phyloP scores from a whole-genome alignment of 2,888 invertebrate genomes.

The Cheilosia grossa region DNA sequence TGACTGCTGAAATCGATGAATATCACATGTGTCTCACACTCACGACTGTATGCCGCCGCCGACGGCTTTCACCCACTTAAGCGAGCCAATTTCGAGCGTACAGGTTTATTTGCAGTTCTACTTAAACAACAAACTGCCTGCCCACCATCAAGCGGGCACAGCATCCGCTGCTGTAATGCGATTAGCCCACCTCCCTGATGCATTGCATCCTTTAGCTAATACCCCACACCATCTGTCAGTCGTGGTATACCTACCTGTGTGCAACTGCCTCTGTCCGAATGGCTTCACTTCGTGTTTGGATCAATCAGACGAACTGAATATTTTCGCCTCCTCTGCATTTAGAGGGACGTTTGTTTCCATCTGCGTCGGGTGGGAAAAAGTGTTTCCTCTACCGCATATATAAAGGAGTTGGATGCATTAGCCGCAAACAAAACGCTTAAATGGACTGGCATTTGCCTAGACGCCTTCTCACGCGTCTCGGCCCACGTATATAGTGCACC shows the following conservation, averaged over 20 bases:
- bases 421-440: slow-evolving; percentile 22
- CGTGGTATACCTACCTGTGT: slow-evolving; percentile 7
- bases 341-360: slow-evolving; percentile 1
- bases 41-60: background rate
- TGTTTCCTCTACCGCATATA: background rate
- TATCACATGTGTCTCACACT: background rate
- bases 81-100: background rate
- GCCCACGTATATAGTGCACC: slow-evolving; percentile 55
- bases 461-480: slow-evolving; percentile 40
- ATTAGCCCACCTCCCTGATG: slow-evolving; percentile 37
- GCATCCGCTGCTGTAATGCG: slow-evolving; percentile 26
- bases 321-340: slow-evolving; percentile 19
- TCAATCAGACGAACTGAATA: slow-evolving; percentile 26
- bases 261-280: slow-evolving; percentile 31
- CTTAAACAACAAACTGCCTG: background rate
- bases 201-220: slow-evolving; percentile 6
- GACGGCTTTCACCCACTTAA: slow-evolving; percentile 33
- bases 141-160: slow-evolving; percentile 14
- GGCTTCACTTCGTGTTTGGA: slow-evolving; percentile 39
- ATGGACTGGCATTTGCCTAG: slow-evolving; percentile 31
- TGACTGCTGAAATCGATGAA: background rate
- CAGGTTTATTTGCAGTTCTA: background rate
- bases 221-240: slow-evolving; percentile 15
- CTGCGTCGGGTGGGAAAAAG: background rate
- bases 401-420: slow-evolving; percentile 34